A percentile compares a stretch with the other conserved stretches of the same genome.
These are phyloP conservation scores for Calcarius lapponicus DNA, from an alignment of 2,797 vertebrate genomes.

Conservation along the genomic window DNA sequence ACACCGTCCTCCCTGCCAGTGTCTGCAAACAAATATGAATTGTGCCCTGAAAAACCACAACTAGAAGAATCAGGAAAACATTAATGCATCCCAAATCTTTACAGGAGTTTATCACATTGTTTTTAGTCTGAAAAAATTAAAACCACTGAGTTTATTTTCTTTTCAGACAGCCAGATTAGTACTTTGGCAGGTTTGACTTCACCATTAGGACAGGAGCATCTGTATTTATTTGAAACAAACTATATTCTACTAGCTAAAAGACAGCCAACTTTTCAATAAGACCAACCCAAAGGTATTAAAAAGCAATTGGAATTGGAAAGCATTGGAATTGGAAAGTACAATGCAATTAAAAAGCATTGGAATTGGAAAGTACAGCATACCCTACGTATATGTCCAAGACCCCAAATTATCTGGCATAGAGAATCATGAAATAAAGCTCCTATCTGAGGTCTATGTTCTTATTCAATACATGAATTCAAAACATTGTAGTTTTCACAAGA, in stretches of 20 bases:
- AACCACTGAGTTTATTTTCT: neutral
- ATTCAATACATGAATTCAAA: accelerated
- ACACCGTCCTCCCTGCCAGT: neutral
- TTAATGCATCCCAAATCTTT: neutral
- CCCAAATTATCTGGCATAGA: neutral
- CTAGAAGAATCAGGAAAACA: neutral
- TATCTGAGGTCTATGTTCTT: neutral
- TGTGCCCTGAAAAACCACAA: neutral
- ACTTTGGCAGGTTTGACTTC: neutral
- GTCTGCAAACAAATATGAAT: neutral
- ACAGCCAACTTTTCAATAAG: neutral
- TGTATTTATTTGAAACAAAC: neutral
- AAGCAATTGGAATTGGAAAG: neutral
- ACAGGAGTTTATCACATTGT: neutral
- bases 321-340: too few species aligned
- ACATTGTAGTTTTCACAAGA: neutral
- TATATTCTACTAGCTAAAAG: neutral
- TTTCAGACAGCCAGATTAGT: neutral
- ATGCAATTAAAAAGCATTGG: neutral
- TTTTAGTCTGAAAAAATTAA: neutral
- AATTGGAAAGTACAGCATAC: neutral
- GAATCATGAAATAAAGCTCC: neutral
- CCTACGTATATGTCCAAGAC: neutral
- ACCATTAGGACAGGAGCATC: neutral
- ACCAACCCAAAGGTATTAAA: neutral